Evolutionary conservation across 2,113 vertebrate species (phyloP).

Genomic region (Chlamydotis undulata): DNA sequence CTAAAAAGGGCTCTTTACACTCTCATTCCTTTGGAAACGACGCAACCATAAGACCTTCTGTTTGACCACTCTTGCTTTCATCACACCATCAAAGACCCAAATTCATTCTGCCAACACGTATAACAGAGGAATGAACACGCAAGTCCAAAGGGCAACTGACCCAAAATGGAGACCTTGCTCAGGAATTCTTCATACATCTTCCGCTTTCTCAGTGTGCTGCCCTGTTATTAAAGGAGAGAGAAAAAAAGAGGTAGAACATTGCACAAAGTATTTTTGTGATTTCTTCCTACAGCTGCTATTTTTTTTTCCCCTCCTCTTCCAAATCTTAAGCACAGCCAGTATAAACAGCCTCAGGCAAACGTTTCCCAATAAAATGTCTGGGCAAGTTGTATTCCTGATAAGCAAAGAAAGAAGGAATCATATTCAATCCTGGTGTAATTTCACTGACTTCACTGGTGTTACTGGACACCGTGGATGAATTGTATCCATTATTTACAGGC

Average conservation of each 20-base stretch:
- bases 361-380: conserved; percentile 47
- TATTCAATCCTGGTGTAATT: conserved; percentile 33
- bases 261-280: conserved; percentile 46
- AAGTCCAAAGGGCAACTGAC: conserved; percentile 76
- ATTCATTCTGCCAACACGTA: neutral
- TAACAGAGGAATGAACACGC: neutral
- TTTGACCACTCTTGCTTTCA: neutral
- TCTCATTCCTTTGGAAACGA: neutral
- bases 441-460: conserved; percentile 20
- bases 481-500: neutral
- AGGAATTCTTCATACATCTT: conserved; percentile 99
- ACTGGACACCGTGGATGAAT: conserved; percentile 18
- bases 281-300: conserved; percentile 50
- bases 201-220: conserved; percentile 93
- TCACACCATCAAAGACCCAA: neutral
- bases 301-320: neutral
- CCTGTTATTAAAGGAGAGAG: conserved; percentile 76
- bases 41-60: neutral
- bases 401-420: conserved; percentile 40
- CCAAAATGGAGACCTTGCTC: conserved; percentile 96
- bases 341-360: conserved; percentile 7
- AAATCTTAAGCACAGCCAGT: neutral
- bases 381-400: conserved; percentile 41
- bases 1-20: neutral
- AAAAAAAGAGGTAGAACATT: neutral